Base-by-base conservation (phyloP, 2,888 invertebrate species). In the Ashinkailepas kermadecensis region DNA sequence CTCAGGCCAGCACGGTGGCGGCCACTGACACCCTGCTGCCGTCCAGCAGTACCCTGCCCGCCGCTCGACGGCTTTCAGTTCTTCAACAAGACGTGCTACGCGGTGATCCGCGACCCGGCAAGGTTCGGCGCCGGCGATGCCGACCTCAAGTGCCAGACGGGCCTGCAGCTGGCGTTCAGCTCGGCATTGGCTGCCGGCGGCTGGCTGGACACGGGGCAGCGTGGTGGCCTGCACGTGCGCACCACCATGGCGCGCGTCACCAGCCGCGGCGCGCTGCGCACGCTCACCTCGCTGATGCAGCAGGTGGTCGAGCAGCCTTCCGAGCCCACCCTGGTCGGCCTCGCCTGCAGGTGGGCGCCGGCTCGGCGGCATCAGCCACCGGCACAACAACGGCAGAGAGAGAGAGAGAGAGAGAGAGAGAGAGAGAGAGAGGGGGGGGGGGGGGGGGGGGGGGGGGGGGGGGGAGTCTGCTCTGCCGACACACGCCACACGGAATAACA, bases 11-110 rank as follows among this genome's bases (percentile, higher is more conserved):
- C 39, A 4, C 39, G 2, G 39, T 4, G 39, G 39, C 39, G 39
- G 39, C 39, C 39, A 39, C 39, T 39, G 39, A 39, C 39, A 39
- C 39, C 39, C 39, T 39, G 39, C 39, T 4, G 39, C 39, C 39
- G 39, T 1, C 39, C 39, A 4, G 18, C 74, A 74, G 74, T 74
- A 3, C 74, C 74, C 15, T 74, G 74, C 7, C 74, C 74, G 1
- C 54, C 18, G 10, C 18, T 18, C 18, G 9, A 12, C 8, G 74
- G 74, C 7, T 74, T 74, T 18, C 54, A 54, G 54, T 74, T 74
- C 21, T 74, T 74, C 74, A 74, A 74, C 74, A 13, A 54, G 54
- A 74, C 74, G 54, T 74, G 74, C 54, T 74, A 74, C 54, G 74
- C 39, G 8, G 10, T 74, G 15, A 74, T 74, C 54, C 74, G 54